Conservation (phyloP, 2,797 vertebrate species). For the Squalus acanthias region DNA sequence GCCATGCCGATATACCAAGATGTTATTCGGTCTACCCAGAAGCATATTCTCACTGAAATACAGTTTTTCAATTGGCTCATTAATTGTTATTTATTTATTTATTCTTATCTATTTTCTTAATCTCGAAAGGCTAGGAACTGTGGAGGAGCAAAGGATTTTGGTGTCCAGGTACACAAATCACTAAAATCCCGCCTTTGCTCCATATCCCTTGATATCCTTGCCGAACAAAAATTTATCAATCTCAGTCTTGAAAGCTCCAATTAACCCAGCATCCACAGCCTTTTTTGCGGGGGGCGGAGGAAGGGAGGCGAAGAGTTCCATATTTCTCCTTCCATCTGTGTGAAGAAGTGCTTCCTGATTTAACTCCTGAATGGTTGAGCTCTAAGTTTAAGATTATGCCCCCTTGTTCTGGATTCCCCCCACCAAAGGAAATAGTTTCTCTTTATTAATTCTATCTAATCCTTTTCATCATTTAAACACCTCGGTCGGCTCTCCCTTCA, state of each 20-base stretch:
- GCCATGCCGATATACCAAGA: slow-evolving; percentile 46
- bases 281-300: no score
- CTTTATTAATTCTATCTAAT: neutral
- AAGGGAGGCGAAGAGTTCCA: neutral
- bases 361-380: no score
- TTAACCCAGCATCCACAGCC: neutral
- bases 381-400: no score
- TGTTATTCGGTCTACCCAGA: slow-evolving; percentile 52
- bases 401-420: no score
- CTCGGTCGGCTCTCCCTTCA: no score
- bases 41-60: slow-evolving; percentile 45
- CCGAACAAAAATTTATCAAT: no score
- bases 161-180: no score
- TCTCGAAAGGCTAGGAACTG: no score
- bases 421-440: no score
- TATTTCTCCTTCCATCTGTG: neutral
- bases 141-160: no score
- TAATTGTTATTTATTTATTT: slow-evolving; percentile 38
- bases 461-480: neutral
- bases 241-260: neutral
- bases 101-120: slow-evolving; percentile 45
- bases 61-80: slow-evolving; percentile 37
- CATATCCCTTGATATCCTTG: no score
- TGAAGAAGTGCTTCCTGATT: neutral
- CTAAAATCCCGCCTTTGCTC: no score